Conservation (phyloP, 1,140 invertebrate species). For the Heliothis subflexa region DNA sequence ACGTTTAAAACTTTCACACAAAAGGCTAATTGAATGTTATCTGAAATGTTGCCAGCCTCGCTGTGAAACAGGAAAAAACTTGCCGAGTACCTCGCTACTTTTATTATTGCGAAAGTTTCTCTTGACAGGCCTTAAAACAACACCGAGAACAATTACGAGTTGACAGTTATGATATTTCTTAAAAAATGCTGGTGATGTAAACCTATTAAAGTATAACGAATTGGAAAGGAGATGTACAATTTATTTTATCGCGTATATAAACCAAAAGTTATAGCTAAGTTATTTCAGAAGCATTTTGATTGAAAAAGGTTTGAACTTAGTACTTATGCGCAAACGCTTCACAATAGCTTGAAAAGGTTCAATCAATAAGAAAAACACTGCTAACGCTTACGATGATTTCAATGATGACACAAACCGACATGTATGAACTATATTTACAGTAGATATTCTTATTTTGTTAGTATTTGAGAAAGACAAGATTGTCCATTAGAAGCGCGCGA, state of each 20-base stretch:
- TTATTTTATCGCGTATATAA: no score
- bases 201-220: no score
- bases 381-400: neutral
- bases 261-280: no score
- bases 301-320: neutral
- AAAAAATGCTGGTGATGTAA: no score
- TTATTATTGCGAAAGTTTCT: constrained; percentile 75
- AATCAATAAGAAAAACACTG: neutral
- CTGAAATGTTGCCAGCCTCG: constrained; percentile 66
- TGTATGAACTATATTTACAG: neutral
- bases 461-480: neutral
- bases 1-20: constrained; percentile 64
- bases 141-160: constrained; percentile 64
- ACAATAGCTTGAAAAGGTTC: neutral
- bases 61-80: constrained; percentile 63
- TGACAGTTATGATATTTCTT: constrained; percentile 56
- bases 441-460: neutral
- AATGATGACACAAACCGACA: neutral
- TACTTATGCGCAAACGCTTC: neutral
- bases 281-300: neutral
- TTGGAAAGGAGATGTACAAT: no score
- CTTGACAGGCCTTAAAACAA: constrained; percentile 64
- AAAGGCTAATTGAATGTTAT: constrained; percentile 79
- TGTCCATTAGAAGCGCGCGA: constrained; percentile 7
- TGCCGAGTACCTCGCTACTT: constrained; percentile 64